Conservation (phyloP, 2,888 invertebrate genomes). For the Protodeltote pygarga region DNA sequence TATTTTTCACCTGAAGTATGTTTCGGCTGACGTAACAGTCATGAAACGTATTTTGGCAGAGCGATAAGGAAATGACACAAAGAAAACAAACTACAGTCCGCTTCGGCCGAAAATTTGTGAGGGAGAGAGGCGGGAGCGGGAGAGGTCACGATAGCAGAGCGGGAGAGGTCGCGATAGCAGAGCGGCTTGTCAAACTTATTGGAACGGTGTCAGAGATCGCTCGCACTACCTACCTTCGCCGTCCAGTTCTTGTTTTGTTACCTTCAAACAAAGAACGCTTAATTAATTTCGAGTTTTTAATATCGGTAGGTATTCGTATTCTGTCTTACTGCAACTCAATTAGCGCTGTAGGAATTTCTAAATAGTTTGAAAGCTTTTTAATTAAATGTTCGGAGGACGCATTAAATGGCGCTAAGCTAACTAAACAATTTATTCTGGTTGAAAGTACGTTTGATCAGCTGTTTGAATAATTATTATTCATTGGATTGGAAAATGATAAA, state of each 20-base stretch:
- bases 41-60: slow-evolving; percentile 86
- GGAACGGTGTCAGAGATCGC: slow-evolving; percentile 81
- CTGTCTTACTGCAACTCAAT: slow-evolving; percentile 50
- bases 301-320: slow-evolving; percentile 38
- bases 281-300: slow-evolving; percentile 50
- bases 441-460: slow-evolving; percentile 8
- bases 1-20: slow-evolving; percentile 82
- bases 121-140: slow-evolving; percentile 53
- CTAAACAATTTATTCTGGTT: slow-evolving; percentile 41
- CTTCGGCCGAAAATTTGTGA: slow-evolving; percentile 81
- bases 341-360: slow-evolving; percentile 50
- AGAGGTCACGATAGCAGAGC: slow-evolving; percentile 59
- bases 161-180: slow-evolving; percentile 60
- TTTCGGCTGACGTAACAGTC: slow-evolving; percentile 83
- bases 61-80: slow-evolving; percentile 87
- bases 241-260: slow-evolving; percentile 26
- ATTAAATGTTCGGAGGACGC: slow-evolving; percentile 49
- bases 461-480: slow-evolving; percentile 8
- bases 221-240: slow-evolving; percentile 70
- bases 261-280: slow-evolving; percentile 36
- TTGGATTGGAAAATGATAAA: slow-evolving; percentile 4
- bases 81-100: slow-evolving; percentile 85
- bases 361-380: slow-evolving; percentile 60
- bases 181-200: slow-evolving; percentile 76
- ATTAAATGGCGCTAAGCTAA: slow-evolving; percentile 51